phyloP scores from a whole-genome alignment of 2,888 invertebrate species.

The Cephonodes hylas region DNA sequence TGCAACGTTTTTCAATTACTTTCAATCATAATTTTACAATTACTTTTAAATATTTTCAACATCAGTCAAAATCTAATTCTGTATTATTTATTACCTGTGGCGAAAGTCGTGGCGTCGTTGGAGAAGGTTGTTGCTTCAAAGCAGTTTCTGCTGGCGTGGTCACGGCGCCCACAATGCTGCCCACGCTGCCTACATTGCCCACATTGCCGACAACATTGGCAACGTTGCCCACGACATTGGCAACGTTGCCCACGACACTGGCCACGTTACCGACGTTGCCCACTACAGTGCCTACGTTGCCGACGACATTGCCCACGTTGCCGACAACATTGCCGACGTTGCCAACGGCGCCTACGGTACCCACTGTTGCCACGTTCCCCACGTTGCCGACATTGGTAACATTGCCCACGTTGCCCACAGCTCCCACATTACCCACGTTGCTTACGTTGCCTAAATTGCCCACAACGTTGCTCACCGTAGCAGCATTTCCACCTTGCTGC shows the following conservation, averaged over 20 bases:
- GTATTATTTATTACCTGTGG: constrained; percentile 55
- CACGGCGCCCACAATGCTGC: constrained; percentile 37
- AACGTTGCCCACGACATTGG: constrained; percentile 41
- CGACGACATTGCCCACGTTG: constrained; percentile 31
- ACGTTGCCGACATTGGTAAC: constrained; percentile 34
- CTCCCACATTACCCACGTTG: constrained; percentile 30
- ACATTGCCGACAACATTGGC: constrained; percentile 37
- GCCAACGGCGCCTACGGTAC: constrained; percentile 50
- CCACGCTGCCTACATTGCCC: constrained; percentile 38
- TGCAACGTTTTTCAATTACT: no score
- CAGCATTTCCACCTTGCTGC: constrained; percentile 73
- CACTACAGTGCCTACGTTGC: constrained; percentile 38
- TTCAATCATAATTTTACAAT: no score
- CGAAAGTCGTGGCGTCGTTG: constrained; percentile 64
- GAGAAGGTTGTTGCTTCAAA: constrained; percentile 70
- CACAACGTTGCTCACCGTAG: constrained; percentile 36
- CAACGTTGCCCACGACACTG: background rate
- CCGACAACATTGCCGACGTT: constrained; percentile 54
- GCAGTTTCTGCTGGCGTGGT: constrained; percentile 52
- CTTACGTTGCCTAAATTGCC: constrained; percentile 42
- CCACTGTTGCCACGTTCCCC: constrained; percentile 32
- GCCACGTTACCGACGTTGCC: constrained; percentile 41
- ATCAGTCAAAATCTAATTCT: background rate
- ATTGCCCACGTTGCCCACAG: constrained; percentile 36
- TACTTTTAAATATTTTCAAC: no score